These are phyloP conservation scores for Ooceraea biroi DNA, from an alignment of 1,140 invertebrate species.

Conservation along the genomic window DNA sequence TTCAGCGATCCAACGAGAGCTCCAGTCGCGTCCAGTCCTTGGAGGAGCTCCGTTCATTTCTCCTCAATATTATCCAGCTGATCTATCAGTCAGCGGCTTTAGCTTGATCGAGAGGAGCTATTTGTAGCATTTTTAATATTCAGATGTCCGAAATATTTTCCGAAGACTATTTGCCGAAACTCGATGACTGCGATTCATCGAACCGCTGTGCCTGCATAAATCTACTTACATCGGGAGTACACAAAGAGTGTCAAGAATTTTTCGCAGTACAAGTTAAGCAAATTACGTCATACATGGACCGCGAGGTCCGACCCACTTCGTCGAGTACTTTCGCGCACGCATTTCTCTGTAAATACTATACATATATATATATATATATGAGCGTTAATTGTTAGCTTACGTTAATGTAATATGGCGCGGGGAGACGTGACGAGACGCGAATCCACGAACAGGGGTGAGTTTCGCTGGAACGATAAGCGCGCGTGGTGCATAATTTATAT, in stretches of 20 bases:
- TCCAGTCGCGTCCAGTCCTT: too few relatives aligned
- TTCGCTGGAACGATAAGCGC: background rate
- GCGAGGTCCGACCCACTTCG: background rate
- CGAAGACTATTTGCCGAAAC: too few relatives aligned
- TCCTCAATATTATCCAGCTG: too few relatives aligned
- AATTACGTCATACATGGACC: too few relatives aligned
- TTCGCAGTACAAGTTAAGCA: conserved; percentile 24
- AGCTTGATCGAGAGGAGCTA: too few relatives aligned
- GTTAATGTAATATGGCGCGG: background rate
- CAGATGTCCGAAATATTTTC: too few relatives aligned
- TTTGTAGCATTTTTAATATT: too few relatives aligned
- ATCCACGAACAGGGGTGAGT: background rate
- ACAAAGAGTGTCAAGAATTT: background rate
- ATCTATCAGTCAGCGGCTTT: too few relatives aligned
- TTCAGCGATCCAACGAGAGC: too few relatives aligned
- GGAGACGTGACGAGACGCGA: background rate
- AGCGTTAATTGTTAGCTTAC: conserved; percentile 28
- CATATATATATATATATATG: conserved; percentile 30
- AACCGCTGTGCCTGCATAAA: conserved; percentile 6
- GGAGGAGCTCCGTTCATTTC: too few relatives aligned
- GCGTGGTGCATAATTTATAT: conserved; percentile 30
- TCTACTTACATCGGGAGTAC: background rate
- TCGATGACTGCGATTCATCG: background rate
- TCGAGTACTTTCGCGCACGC: background rate
- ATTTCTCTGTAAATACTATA: conserved; percentile 53